phyloP scores from a whole-genome alignment of 2,888 invertebrate genomes.

The Athalia rosae region DNA sequence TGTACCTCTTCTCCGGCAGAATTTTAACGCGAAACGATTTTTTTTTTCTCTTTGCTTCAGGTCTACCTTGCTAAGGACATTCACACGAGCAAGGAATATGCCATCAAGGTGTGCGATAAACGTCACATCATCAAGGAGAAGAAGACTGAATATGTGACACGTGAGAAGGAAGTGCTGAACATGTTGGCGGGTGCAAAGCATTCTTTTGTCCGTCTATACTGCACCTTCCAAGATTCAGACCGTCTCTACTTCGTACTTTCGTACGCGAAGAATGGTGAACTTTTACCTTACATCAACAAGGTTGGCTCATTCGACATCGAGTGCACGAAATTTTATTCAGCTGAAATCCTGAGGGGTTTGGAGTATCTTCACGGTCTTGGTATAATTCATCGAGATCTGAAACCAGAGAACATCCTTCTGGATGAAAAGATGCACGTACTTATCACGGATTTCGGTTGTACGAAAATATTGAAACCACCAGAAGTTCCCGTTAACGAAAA shows the following conservation, averaged over 20 bases:
- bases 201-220: slow-evolving; percentile 95
- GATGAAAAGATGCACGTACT: slow-evolving; percentile 97
- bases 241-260: slow-evolving; percentile 96
- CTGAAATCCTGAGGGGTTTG: slow-evolving; percentile 93
- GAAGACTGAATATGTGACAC: slow-evolving; percentile 93
- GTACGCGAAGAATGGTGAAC: slow-evolving; percentile 96
- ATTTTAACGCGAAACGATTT: background rate
- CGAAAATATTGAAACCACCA: slow-evolving; percentile 82
- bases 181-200: slow-evolving; percentile 86
- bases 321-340: slow-evolving; percentile 94
- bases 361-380: slow-evolving; percentile 92
- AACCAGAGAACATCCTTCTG: slow-evolving; percentile 98
- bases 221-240: slow-evolving; percentile 96
- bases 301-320: slow-evolving; percentile 92
- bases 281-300: slow-evolving; percentile 93
- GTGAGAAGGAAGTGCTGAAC: slow-evolving; percentile 96
- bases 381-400: slow-evolving; percentile 96
- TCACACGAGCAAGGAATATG: slow-evolving; percentile 91
- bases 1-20: background rate
- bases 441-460: slow-evolving; percentile 98
- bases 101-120: slow-evolving; percentile 99
- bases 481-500: slow-evolving; percentile 45
- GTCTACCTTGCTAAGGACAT: slow-evolving; percentile 95
- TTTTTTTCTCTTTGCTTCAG: slow-evolving; percentile 66
- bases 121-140: slow-evolving; percentile 93